Evolutionary conservation across 1,140 invertebrate species (phyloP), one percentile per base, ranked within the genome.

Genomic region (Cheumatopsyche charites): DNA sequence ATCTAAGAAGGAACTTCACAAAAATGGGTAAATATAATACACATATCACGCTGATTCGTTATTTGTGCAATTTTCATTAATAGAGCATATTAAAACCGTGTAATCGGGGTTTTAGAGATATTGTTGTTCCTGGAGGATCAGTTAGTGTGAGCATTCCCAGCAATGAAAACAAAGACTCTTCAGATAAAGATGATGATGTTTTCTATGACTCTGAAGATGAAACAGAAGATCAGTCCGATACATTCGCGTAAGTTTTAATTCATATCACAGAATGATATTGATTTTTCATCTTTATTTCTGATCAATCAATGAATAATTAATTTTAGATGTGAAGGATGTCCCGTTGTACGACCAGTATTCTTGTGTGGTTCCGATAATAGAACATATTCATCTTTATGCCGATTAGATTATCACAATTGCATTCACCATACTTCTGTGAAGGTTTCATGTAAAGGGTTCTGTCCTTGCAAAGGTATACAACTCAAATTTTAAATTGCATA

Each of bases 341-440:
- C 92, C 52, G 89, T 93, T 76, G 89, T 77, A 88, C 92, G 77
- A 41, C 91, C 92, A 29, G 88, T 88, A 74, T 95, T 95, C 87
- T 86, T 95, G 62, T 96, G 94, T 82, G 94, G 94, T 72, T 90
- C 89, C 36, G 94, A 96, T 85, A 96, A 96, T 85, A 88, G 91
- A 77, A 96, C 94, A n/a, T 96, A 96, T 85, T 95, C 93, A 79
- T 95, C 94, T 65, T 86, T 92, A 63, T 96, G 94, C 82, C 88
- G 93, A 74, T 86, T 96, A 76, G 91, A 95, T 82, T 94, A 95
- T 82, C 93, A 95, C 85, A 96, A 96, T 84, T 96, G 94, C 83
- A 92, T 96, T 81, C 92, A 94, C 82, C 82, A 83, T 58, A 89
- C 90, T 29, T 85, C 86, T 73, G 89, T 96, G 78, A 88, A 87